Percentiles rank a stretch among this genome's conserved stretches.
phyloP scores from a whole-genome alignment of 2,113 vertebrate species.

The Charina bottae region DNA sequence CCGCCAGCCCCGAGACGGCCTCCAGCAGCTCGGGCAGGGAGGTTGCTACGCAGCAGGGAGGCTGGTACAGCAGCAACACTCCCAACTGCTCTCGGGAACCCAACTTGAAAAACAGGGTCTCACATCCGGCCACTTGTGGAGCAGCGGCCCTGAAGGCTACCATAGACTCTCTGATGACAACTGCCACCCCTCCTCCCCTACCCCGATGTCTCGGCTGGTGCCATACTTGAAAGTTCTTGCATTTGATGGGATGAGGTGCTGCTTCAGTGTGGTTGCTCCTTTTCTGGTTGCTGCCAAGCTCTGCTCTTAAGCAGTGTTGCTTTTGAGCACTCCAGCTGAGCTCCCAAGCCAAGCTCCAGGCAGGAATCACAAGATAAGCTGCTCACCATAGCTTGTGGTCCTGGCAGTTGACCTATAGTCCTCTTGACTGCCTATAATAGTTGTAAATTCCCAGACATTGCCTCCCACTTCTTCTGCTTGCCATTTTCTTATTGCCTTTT shows the following conservation, averaged over 20 bases:
- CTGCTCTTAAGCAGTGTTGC: not conserved
- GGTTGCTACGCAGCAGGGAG: too few species aligned
- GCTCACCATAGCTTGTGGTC: not conserved
- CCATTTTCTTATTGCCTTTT: not conserved
- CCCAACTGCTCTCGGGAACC: too few species aligned
- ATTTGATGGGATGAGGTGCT: not conserved
- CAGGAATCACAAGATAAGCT: not conserved
- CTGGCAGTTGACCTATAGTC: not conserved
- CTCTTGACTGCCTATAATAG: not conserved
- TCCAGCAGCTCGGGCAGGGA: too few species aligned
- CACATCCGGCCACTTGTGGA: too few species aligned
- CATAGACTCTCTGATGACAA: too few species aligned
- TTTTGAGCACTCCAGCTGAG: not conserved
- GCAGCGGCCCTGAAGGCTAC: too few species aligned
- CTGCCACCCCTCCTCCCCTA: too few species aligned
- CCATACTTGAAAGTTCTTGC: too few species aligned
- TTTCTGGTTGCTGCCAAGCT: not conserved
- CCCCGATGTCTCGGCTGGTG: too few species aligned
- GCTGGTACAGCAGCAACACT: too few species aligned
- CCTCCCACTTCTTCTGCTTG: not conserved
- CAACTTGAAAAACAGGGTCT: too few species aligned
- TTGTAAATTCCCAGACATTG: not conserved
- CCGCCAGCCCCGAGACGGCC: too few species aligned
- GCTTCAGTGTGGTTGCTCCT: not conserved
- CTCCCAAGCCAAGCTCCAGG: not conserved